Evolutionary conservation across 2,113 vertebrate genomes (phyloP), one percentile per base, ranked within the genome.

Genomic region (Sinocyclocheilus anshuiensis): DNA sequence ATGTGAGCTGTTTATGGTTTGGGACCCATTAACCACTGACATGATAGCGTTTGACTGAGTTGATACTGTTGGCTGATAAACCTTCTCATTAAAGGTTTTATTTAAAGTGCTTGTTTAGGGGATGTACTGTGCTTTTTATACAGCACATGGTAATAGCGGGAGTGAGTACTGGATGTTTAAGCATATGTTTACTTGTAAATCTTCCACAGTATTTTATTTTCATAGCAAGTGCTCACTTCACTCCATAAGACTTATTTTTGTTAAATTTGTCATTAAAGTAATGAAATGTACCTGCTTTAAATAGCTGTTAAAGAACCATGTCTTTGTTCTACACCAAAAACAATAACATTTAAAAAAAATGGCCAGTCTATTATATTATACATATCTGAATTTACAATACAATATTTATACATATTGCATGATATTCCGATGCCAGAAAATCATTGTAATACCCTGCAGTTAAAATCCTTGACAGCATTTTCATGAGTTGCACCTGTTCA

Each of bases 1-100:
- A 87, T 57, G 33, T 84, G 74, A 85, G 45, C 74, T 24, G 39
- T 63, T 77, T 76, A 48, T 61, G n/a, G 26, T 48, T 4, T 84
- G 29, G 48, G 59, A 57, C 55, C 55, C 57, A 39, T 61, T 65
- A 67, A 48, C 77, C 77, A 59, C 77, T 57, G 24, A 55, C 55
- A 80, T 39, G 55, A 61, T 16, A 59, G 10, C 5, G 39, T 26
- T 39, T 65, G 36, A 65, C 78, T 48, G 59, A 63, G 12, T 16
- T 61, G 7, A 80, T 80, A 5, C 18, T 59, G 53, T 39, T 79
- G 77, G 26, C 77, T 36, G 18, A 36, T 24, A 63, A 61, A 80
- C 13, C n/a, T n/a, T 61, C 55, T 24, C n/a, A 80, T 42, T 42
- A 45, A 80, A 65, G 16, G 22, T 57, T 29, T 50, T 22, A 24